A percentile compares a stretch with the other conserved stretches of the same genome.
Evolutionary conservation across 1,140 invertebrate genomes (phyloP).

Genomic region (Drosophila busckii): DNA sequence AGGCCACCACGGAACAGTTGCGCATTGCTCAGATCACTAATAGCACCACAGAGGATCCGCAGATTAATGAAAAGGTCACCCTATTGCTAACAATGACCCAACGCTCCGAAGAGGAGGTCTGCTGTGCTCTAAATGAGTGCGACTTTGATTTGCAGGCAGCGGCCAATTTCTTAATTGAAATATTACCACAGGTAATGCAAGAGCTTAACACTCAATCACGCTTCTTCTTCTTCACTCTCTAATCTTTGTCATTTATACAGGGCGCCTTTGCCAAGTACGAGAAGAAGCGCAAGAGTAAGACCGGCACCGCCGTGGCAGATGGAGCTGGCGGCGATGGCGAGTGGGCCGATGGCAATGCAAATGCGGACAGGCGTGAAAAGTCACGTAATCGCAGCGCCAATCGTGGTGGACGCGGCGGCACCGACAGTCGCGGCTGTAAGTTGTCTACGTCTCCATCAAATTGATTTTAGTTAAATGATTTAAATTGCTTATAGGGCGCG

Average conservation of each 20-base stretch:
- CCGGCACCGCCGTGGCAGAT: conserved; percentile 80
- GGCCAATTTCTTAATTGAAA: conserved; percentile 87
- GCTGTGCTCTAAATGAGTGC: conserved; percentile 89
- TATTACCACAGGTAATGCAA: conserved; percentile 82
- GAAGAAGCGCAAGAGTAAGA: conserved; percentile 92
- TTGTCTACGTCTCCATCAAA: conserved; percentile 12
- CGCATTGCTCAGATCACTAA: conserved; percentile 86
- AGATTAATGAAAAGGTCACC: conserved; percentile 86
- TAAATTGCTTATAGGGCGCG: conserved; percentile 53
- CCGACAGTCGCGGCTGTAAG: conserved; percentile 78
- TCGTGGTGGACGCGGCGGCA: conserved; percentile 80
- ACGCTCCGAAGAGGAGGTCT: conserved; percentile 89
- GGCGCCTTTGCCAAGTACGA: conserved; percentile 88
- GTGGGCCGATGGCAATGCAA: conserved; percentile 80
- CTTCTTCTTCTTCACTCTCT: background rate
- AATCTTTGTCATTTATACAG: conserved; percentile 48
- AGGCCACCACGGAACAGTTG: conserved; percentile 82
- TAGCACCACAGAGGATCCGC: conserved; percentile 82
- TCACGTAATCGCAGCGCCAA: conserved; percentile 76
- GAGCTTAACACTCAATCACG: conserved; percentile 28
- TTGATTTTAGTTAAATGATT: background rate
- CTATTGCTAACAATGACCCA: conserved; percentile 90
- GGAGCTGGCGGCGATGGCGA: conserved; percentile 72
- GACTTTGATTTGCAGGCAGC: conserved; percentile 88
- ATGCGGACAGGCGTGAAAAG: conserved; percentile 78